phyloP scores from a whole-genome alignment of 2,113 vertebrate genomes.

The Proteles cristata region DNA sequence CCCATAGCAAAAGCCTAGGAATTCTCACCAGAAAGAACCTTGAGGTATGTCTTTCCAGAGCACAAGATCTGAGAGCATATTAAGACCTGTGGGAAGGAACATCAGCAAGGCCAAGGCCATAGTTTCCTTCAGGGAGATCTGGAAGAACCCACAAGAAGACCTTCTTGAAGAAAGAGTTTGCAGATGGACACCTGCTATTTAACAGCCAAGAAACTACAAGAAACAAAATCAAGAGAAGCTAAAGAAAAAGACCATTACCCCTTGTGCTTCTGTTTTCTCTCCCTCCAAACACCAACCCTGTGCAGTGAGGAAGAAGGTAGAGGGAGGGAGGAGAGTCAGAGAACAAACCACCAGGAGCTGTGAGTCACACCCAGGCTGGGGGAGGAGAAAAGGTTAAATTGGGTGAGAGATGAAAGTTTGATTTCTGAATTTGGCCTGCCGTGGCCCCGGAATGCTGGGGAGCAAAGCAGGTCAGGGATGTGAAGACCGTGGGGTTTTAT shows the following conservation, averaged over 20 bases:
- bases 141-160: background rate
- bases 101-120: no score
- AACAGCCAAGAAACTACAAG: background rate
- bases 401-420: background rate
- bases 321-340: background rate
- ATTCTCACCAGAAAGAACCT: background rate
- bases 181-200: background rate
- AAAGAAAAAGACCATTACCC: background rate
- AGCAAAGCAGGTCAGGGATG: background rate
- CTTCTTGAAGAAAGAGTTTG: background rate
- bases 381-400: background rate
- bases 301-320: background rate
- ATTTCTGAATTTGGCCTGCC: constrained; percentile 1
- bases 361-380: background rate
- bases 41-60: no score
- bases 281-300: background rate
- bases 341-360: background rate
- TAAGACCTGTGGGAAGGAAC: background rate
- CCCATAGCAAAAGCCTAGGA: background rate
- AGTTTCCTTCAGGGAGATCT: background rate
- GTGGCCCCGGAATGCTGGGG: background rate
- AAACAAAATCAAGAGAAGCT: background rate
- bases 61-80: background rate
- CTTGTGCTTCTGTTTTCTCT: background rate
- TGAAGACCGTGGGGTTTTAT: background rate